These are phyloP conservation scores for Heteromyza rotundicornis DNA, from an alignment of 2,888 invertebrate species.

Conservation along the genomic window DNA sequence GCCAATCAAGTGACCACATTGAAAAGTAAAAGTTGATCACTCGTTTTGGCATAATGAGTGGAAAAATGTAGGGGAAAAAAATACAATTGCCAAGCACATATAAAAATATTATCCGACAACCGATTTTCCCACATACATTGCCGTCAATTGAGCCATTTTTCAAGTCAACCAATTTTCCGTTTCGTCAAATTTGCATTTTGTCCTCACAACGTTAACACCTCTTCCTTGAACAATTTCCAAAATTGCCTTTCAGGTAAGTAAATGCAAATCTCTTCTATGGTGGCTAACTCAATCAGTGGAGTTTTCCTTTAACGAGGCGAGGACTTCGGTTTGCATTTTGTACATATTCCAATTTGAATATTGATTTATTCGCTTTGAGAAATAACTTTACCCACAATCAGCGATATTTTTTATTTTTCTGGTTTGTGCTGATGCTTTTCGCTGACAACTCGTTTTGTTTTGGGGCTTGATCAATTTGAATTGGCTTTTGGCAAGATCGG, in stretches of 20 bases:
- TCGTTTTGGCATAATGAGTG: conserved; percentile 35
- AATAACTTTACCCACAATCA: too few relatives aligned
- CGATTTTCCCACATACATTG: conserved; percentile 46
- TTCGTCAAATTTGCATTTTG: too few relatives aligned
- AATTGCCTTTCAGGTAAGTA: too few relatives aligned
- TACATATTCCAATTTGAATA: conserved; percentile 41
- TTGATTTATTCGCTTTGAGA: not conserved
- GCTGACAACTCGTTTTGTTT: conserved; percentile 8
- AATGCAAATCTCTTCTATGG: too few relatives aligned
- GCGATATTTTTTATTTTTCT: too few relatives aligned
- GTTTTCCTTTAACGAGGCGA: too few relatives aligned
- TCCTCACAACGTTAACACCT: too few relatives aligned
- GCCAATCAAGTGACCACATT: not conserved
- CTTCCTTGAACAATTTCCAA: too few relatives aligned
- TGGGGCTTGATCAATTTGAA: conserved; percentile 38
- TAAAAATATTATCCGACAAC: conserved; percentile 25
- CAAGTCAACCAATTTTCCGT: too few relatives aligned
- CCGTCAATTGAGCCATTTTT: conserved; percentile 22
- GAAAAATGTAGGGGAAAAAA: conserved; percentile 22
- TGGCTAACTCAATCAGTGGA: too few relatives aligned
- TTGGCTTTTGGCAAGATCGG: conserved; percentile 40
- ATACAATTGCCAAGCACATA: not conserved
- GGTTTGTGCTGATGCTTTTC: too few relatives aligned
- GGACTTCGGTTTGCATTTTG: too few relatives aligned
- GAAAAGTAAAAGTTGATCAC: conserved; percentile 34